A percentile compares a stretch with the other conserved stretches of the same genome.
phyloP scores from a whole-genome alignment of 2,797 vertebrate species.

The Rhinophrynus dorsalis region DNA sequence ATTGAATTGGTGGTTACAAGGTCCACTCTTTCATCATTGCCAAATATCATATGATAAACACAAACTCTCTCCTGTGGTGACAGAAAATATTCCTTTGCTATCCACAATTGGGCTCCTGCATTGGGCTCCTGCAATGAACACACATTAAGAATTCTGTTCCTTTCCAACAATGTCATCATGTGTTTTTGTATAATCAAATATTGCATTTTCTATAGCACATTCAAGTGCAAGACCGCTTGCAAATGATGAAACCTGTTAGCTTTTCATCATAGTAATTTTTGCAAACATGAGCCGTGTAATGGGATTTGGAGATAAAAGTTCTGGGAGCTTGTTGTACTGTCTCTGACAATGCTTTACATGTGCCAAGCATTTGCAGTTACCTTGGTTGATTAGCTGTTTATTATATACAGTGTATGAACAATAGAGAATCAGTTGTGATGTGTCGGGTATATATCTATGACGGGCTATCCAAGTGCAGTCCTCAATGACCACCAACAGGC shows the following conservation, averaged over 20 bases:
- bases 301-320: slow-evolving; percentile 29
- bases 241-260: slow-evolving; percentile 14
- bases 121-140: too few relatives aligned
- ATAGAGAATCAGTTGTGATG: not conserved
- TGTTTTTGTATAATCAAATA: not conserved
- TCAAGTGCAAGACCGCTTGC: slow-evolving; percentile 1
- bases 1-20: too few relatives aligned
- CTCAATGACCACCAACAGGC: too few relatives aligned
- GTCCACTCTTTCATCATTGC: too few relatives aligned
- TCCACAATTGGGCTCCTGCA: too few relatives aligned
- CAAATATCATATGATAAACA: too few relatives aligned
- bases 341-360: slow-evolving; percentile 8
- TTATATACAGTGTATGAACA: not conserved
- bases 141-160: too few relatives aligned
- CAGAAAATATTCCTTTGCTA: too few relatives aligned
- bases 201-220: not conserved
- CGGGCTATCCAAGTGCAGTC: too few relatives aligned
- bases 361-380: slow-evolving; percentile 23
- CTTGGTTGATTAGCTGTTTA: slow-evolving; percentile 39
- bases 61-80: too few relatives aligned
- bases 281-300: slow-evolving; percentile 23
- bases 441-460: not conserved
- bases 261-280: slow-evolving; percentile 20
- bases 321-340: slow-evolving; percentile 3
- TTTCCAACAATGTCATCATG: too few relatives aligned